A percentile compares a stretch with the other conserved stretches of the same genome.
Evolutionary conservation across 2,888 invertebrate species (phyloP).

Genomic region (Tenthredo amoena): DNA sequence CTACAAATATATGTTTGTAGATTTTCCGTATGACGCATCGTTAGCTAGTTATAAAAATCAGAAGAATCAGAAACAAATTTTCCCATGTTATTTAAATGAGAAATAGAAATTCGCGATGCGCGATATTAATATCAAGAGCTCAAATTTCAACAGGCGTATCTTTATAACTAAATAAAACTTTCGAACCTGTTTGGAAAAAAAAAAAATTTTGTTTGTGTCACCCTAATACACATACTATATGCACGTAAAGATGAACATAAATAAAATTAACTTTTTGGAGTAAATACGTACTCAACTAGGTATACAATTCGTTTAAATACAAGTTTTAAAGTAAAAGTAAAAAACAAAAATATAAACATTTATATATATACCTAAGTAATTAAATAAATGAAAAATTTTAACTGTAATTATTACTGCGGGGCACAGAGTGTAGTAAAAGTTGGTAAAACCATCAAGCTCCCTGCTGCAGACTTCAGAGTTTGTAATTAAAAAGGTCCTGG

Average conservation of each 20-base stretch:
- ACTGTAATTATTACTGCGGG: background rate
- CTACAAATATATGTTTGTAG: too few species aligned
- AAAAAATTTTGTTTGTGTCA: background rate
- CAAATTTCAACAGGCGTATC: too few species aligned
- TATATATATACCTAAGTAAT: background rate
- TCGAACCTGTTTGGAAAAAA: background rate
- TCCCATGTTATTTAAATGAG: too few species aligned
- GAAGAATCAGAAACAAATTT: too few species aligned
- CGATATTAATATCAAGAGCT: too few species aligned
- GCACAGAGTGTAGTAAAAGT: slow-evolving; percentile 25
- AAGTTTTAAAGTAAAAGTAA: background rate
- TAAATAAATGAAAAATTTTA: background rate
- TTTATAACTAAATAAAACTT: too few species aligned
- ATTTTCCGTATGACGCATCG: too few species aligned
- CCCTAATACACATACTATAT: too few species aligned
- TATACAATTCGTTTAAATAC: background rate
- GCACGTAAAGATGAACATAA: background rate
- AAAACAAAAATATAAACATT: background rate
- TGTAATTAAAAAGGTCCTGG: slow-evolving; percentile 49
- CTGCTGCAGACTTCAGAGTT: slow-evolving; percentile 30
- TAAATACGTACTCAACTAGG: background rate
- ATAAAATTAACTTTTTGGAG: background rate
- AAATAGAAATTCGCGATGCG: too few species aligned
- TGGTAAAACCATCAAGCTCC: slow-evolving; percentile 2
- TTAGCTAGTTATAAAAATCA: too few species aligned